Base-by-base conservation (phyloP, 2,888 invertebrate genomes). In the Clunio marinus region DNA sequence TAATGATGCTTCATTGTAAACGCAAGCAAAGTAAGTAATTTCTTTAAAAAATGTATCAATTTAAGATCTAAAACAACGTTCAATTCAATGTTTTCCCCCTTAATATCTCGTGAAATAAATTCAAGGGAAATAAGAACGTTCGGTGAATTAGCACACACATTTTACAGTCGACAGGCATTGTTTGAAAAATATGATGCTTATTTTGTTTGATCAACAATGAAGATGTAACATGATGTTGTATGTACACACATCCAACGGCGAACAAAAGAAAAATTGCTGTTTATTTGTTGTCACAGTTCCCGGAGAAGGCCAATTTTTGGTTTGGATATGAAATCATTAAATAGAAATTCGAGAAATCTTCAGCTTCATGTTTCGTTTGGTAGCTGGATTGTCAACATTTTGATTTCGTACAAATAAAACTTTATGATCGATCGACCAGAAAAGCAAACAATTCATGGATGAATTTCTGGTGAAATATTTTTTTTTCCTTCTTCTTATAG, bases 201-300 rank as follows among this genome's bases (percentile, higher is more conserved):
- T 59, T 59, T 59, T 59, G 59, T 59, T 59, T 59, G 59, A 59
- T 59, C 59, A 59, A 59, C 59, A 59, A 62, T 62, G 62, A 62
- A 62, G 62, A 62, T 62, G 62, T 62, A 62, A 62, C 62, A 62
- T 62, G 62, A 62, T 62, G 37, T 62, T 62, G 15, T 28, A 32
- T 28, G 59, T 59, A 32, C 59, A 32, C 2, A 41, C 41, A 41
- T 7, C 10, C 32, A 59, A 24, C 17, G 4, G 24, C 22, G 8
- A 62, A 62, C 62, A 62, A 62, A 15, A 15, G 62, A 24, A 62
- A 41, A 32, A 57, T n/a, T 24, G 57, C n/a, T 35, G 32, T 59
- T 32, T 37, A 37, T 62, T 41, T 37, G 37, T 41, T 13, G 20
- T 8, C 28, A 15, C 28, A 41, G 20, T 25, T 27, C 7, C 13